These are phyloP conservation scores for Heterodera carotae DNA, from an alignment of 1,140 invertebrate genomes.

Conservation along the genomic window DNA sequence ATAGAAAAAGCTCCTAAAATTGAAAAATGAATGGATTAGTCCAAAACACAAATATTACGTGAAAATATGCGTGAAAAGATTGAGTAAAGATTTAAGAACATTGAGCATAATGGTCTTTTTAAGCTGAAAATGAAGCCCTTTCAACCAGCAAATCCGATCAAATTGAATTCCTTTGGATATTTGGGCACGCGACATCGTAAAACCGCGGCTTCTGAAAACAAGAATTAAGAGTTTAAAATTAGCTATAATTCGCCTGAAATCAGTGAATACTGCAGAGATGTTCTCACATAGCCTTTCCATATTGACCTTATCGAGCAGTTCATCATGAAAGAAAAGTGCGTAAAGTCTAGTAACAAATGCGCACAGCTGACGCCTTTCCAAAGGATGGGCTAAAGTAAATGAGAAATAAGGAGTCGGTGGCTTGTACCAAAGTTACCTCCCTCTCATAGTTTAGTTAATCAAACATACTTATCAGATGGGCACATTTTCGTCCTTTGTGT, in stretches of 20 bases:
- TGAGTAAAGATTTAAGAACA: neutral
- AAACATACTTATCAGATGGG: neutral
- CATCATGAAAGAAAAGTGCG: neutral
- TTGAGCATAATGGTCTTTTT: neutral
- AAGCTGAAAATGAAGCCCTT: neutral
- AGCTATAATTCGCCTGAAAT: neutral
- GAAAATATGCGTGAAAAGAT: neutral
- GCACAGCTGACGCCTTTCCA: neutral
- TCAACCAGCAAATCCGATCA: neutral
- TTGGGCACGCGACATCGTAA: neutral
- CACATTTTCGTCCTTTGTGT: neutral
- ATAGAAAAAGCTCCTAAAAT: slow-evolving; percentile 1
- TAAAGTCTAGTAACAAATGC: neutral
- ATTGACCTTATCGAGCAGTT: neutral
- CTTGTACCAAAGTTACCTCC: too few relatives aligned
- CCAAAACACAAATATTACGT: neutral
- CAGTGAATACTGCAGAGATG: neutral
- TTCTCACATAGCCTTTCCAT: neutral
- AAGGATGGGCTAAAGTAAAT: neutral
- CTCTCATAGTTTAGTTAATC: too few relatives aligned
- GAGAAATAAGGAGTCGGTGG: too few relatives aligned
- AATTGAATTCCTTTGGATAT: neutral
- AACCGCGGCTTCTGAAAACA: slow-evolving; percentile 4
- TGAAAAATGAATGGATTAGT: neutral
- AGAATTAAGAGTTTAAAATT: neutral